Evolutionary conservation across 2,888 invertebrate genomes (phyloP), one percentile per base, ranked within the genome.

Genomic region (Cryptus armator): DNA sequence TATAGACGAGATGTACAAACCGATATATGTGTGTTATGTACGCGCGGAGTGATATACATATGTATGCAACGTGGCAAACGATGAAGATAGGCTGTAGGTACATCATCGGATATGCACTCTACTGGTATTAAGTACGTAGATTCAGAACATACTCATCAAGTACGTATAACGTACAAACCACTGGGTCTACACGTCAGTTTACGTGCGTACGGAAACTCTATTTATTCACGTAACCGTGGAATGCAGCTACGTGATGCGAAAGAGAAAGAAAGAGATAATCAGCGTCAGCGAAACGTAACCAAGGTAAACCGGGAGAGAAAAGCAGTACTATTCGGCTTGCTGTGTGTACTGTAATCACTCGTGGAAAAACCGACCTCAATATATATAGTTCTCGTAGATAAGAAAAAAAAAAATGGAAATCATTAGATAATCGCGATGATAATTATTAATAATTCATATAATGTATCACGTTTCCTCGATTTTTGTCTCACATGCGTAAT

Each of bases 171-270:
- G 19, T 59, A 46, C 16, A 32, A 79, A 64, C 74, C 51, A 48
- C 72, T 51, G 71, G 66, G 46, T 68, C 16, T 48, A 68, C 59
- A 46, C 72, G 68, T 62, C 78, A 75, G 51, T 83, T 83, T 19
- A 62, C 74, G 62, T 48, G 68, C 68, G 67, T 71, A 53, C 70
- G 83, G 70, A 83, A 79, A 37, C 37, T 37, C 46, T 83, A 74
- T 78, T 75, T 75, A 83, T 83, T 83, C 79, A 56, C 75, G 75
- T 75, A 51, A 51, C 74, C 75, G 75, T 66, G 75, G 79, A 83
- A 83, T 80, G 71, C 80, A 64, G 24, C 64, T 32, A n/a, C 59
- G 29, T 29, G 59, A 62, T 62, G 32, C 14, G 59, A 24, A 24
- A n/a, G 32, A 74, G 72, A 43, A 24, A 29, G 32, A 78, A 46